Conservation (phyloP, 2,888 invertebrate genomes). For the Limnephilus rhombicus region DNA sequence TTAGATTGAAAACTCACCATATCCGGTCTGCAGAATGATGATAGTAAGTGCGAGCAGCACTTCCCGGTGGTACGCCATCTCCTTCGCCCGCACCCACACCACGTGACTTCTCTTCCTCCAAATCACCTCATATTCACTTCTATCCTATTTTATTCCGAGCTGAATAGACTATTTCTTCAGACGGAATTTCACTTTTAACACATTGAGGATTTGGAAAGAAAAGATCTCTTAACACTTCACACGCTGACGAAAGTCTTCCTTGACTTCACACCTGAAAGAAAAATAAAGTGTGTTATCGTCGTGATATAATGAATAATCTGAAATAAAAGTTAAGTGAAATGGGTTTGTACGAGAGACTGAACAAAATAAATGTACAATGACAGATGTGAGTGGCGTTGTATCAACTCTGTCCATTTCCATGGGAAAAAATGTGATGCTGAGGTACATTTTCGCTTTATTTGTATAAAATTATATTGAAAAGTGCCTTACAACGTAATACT, state of each 20-base stretch:
- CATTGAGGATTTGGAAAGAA: background rate
- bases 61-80: constrained; percentile 18
- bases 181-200: constrained; percentile 14
- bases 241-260: background rate
- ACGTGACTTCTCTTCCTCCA: background rate
- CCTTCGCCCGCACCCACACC: constrained; percentile 42
- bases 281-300: background rate
- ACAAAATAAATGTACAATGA: no score
- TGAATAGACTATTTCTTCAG: background rate
- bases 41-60: constrained; percentile 42
- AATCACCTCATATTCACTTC: constrained; percentile 43
- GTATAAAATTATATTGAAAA: no score
- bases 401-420: no score
- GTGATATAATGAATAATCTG: background rate
- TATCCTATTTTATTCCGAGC: constrained; percentile 12
- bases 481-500: no score
- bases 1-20: constrained; percentile 39
- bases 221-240: constrained; percentile 3
- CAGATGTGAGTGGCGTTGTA: no score
- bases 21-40: constrained; percentile 26
- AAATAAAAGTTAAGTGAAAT: no score
- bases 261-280: background rate
- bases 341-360: no score
- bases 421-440: no score
- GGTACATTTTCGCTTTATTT: no score